Evolutionary conservation across 2,888 invertebrate species (phyloP).

Genomic region (Bellardia pandia): DNA sequence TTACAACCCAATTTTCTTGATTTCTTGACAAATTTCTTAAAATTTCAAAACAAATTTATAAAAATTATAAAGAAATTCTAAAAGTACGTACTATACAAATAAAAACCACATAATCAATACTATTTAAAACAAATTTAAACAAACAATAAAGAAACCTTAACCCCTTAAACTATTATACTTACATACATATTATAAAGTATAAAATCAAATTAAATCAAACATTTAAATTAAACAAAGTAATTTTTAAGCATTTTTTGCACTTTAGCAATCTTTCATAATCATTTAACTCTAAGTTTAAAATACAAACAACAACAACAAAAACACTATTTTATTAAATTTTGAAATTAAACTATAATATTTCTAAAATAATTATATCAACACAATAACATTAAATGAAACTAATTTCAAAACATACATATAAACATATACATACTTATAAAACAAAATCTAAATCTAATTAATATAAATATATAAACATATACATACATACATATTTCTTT

Average conservation of each 20-base stretch:
- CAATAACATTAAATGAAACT: conserved; percentile 14
- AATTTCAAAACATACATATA: not conserved
- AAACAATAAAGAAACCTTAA: not conserved
- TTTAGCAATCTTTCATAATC: conserved; percentile 53
- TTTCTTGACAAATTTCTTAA: conserved; percentile 1
- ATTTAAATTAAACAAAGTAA: conserved; percentile 10
- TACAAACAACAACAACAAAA: conserved; percentile 29
- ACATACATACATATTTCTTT: too few relatives aligned
- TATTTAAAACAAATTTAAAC: not conserved
- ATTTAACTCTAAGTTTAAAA: conserved; percentile 41
- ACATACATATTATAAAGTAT: not conserved
- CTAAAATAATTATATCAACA: conserved; percentile 42
- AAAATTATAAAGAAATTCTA: conserved; percentile 8
- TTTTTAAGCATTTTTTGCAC: conserved; percentile 58
- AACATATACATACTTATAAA: not conserved
- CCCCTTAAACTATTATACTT: not conserved
- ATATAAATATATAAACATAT: conserved; percentile 22
- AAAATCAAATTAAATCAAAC: not conserved
- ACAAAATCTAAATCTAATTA: conserved; percentile 4
- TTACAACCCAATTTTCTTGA: not conserved
- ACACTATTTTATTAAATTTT: conserved; percentile 36
- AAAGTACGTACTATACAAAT: conserved; percentile 12
- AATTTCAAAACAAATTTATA: not conserved
- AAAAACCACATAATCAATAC: conserved; percentile 44
- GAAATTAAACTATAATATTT: conserved; percentile 14